phyloP scores from a whole-genome alignment of 2,888 invertebrate species.

The Seira ritae region DNA sequence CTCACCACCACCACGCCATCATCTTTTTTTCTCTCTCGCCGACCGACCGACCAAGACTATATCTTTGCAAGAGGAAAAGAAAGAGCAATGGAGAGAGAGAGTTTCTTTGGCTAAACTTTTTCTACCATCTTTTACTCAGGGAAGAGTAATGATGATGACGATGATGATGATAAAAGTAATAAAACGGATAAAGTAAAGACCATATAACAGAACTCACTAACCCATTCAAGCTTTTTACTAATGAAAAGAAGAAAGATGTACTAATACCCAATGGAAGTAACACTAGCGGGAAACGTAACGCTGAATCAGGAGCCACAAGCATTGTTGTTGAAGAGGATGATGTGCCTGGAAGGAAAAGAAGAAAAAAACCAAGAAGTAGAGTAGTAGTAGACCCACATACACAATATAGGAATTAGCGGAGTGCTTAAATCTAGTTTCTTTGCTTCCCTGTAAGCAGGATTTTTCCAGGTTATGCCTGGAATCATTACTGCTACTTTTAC shows the following conservation, averaged over 20 bases:
- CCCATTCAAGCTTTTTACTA: slow-evolving; percentile 30
- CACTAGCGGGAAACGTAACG: slow-evolving; percentile 27
- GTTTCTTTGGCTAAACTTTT: background rate
- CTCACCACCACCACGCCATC: background rate
- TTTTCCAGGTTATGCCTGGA: too few species aligned
- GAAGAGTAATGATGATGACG: slow-evolving; percentile 16
- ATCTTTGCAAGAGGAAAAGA: background rate
- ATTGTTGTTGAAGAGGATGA: slow-evolving; percentile 30
- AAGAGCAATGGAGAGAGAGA: background rate
- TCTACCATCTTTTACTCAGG: slow-evolving; percentile 20
- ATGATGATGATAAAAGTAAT: slow-evolving; percentile 36
- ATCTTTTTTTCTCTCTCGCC: slow-evolving; percentile 5
- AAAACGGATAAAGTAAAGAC: slow-evolving; percentile 39
- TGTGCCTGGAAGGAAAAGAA: slow-evolving; percentile 28
- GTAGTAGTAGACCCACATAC: too few species aligned
- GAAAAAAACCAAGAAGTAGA: slow-evolving; percentile 6
- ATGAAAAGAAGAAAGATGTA: slow-evolving; percentile 15
- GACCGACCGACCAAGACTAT: background rate
- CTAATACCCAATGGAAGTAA: slow-evolving; percentile 21
- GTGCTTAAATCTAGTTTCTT: slow-evolving; percentile 17
- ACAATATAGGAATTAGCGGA: slow-evolving; percentile 24
- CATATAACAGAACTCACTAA: slow-evolving; percentile 44
- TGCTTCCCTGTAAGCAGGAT: background rate
- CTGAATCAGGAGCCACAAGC: slow-evolving; percentile 28
- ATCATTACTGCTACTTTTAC: too few species aligned